These are phyloP conservation scores for Celastrina argiolus DNA, from an alignment of 2,888 invertebrate species.

Conservation along the genomic window DNA sequence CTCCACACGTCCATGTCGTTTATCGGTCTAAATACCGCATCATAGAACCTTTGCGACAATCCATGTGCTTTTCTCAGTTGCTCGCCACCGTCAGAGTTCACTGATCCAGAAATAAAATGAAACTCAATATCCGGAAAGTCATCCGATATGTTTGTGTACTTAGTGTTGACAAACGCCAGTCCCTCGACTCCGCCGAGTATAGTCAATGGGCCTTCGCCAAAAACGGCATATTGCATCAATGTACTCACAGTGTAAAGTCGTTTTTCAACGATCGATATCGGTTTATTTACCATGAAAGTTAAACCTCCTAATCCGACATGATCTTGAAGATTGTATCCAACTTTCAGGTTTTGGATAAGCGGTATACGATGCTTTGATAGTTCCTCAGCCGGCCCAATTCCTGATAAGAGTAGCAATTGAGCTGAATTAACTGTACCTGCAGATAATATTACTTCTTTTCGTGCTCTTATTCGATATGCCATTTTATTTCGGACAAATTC, in stretches of 20 bases:
- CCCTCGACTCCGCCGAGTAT: constrained; percentile 94
- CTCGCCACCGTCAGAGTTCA: constrained; percentile 90
- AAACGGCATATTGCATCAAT: constrained; percentile 88
- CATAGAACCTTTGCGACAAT: constrained; percentile 84
- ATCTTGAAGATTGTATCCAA: constrained; percentile 93
- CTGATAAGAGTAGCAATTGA: constrained; percentile 95
- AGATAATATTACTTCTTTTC: constrained; percentile 92
- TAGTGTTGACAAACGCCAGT: constrained; percentile 92
- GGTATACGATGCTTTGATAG: constrained; percentile 86
- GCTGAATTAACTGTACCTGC: constrained; percentile 96
- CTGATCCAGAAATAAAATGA: constrained; percentile 91
- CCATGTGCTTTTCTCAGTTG: constrained; percentile 90
- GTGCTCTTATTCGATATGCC: constrained; percentile 84
- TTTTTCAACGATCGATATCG: constrained; percentile 87
- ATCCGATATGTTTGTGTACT: constrained; percentile 85
- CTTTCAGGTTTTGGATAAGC: constrained; percentile 86
- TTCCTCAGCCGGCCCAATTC: constrained; percentile 87
- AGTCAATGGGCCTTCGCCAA: constrained; percentile 90
- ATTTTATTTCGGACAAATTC: constrained; percentile 87
- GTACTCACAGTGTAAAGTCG: constrained; percentile 88
- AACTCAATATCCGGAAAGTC: constrained; percentile 95
- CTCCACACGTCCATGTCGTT: constrained; percentile 89
- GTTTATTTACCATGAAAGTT: constrained; percentile 87
- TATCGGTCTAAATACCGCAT: constrained; percentile 85
- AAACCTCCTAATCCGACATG: constrained; percentile 92